Conservation (phyloP, 2,113 vertebrate species). For the Nesospiza acunhae region DNA sequence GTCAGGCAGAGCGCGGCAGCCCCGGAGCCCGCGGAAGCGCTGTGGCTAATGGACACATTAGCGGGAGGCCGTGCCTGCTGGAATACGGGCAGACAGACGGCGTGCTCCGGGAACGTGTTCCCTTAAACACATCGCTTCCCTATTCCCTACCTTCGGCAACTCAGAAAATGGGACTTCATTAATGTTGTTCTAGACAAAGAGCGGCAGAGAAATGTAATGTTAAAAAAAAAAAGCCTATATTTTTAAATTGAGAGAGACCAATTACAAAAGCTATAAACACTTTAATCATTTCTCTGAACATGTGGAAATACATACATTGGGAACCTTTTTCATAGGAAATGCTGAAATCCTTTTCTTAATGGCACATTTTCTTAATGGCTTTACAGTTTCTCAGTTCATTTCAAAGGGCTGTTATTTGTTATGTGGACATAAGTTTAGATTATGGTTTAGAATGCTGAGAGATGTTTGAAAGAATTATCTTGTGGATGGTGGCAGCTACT, state of each 20-base stretch:
- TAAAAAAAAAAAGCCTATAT: slow-evolving; percentile 50
- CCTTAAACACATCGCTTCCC: slow-evolving; percentile 10
- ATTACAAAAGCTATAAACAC: slow-evolving; percentile 73
- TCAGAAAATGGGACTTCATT: slow-evolving; percentile 48
- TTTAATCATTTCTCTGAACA: slow-evolving; percentile 69
- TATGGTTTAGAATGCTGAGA: slow-evolving; percentile 57
- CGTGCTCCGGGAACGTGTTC: not conserved
- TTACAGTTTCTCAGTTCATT: slow-evolving; percentile 68
- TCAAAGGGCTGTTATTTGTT: slow-evolving; percentile 64
- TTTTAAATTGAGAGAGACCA: slow-evolving; percentile 66
- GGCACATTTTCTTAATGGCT: slow-evolving; percentile 73
- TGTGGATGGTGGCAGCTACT: slow-evolving; percentile 47
- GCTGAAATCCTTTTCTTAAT: slow-evolving; percentile 60
- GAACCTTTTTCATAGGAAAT: slow-evolving; percentile 60
- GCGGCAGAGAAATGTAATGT: slow-evolving; percentile 47
- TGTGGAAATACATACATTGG: slow-evolving; percentile 51
- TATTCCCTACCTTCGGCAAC: slow-evolving; percentile 24
- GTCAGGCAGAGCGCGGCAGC: rapidly evolving
- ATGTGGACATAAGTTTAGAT: slow-evolving; percentile 70
- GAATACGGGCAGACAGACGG: not conserved
- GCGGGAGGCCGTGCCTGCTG: not conserved
- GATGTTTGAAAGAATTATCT: slow-evolving; percentile 69
- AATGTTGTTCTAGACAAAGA: slow-evolving; percentile 57
- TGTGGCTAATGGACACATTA: not conserved
- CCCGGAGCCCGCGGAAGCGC: not conserved